Evolutionary conservation across 2,113 vertebrate species (phyloP).

Genomic region (Ctenodactylus gundi): DNA sequence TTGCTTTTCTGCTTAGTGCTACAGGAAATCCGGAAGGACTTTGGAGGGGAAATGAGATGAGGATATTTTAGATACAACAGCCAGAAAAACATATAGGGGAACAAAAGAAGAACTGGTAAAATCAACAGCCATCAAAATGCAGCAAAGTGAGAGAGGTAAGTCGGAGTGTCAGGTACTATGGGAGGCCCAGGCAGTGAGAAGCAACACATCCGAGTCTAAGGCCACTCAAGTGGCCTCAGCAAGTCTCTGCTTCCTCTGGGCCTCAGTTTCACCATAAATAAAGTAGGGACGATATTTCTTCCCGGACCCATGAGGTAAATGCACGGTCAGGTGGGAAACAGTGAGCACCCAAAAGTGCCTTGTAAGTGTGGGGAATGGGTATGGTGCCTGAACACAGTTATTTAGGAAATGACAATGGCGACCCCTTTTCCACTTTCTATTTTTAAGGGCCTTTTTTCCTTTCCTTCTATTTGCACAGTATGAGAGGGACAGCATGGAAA

Average conservation of each 20-base stretch:
- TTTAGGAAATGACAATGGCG: background rate
- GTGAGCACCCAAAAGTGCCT: background rate
- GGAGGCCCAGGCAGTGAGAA: background rate
- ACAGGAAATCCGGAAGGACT: background rate
- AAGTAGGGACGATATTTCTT: background rate
- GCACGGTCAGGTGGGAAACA: background rate
- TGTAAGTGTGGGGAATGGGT: background rate
- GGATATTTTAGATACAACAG: background rate
- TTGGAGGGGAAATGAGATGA: background rate
- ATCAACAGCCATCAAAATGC: background rate
- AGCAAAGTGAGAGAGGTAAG: background rate
- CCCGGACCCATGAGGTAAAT: background rate
- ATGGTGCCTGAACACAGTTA: background rate
- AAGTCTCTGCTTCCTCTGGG: background rate
- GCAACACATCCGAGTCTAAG: rapidly evolving
- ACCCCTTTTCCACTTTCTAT: background rate
- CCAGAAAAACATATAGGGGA: background rate
- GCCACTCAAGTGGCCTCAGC: rapidly evolving
- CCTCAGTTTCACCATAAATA: background rate
- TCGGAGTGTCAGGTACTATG: rapidly evolving
- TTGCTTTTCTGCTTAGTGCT: background rate
- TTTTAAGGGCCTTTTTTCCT: background rate
- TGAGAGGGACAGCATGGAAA: background rate
- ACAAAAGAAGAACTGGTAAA: background rate
- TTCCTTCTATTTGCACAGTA: background rate